These are phyloP conservation scores for Tetramorium bicarinatum DNA, from an alignment of 2,888 invertebrate genomes.

Conservation along the genomic window DNA sequence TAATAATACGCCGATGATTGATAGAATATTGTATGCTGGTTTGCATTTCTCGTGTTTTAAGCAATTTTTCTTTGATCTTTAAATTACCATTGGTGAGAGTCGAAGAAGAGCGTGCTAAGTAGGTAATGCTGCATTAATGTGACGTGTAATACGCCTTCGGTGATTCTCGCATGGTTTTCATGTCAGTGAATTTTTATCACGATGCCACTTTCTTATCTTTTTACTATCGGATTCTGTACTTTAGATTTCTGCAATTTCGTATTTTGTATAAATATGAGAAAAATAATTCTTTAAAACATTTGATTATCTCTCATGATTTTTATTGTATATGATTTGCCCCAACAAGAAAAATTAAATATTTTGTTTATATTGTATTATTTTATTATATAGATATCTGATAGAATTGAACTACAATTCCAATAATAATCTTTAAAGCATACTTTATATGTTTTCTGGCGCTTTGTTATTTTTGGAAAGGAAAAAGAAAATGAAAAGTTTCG, in stretches of 20 bases:
- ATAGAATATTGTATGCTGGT: background rate
- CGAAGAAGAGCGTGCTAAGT: conserved; percentile 29
- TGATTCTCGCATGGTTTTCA: conserved; percentile 4
- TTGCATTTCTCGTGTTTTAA: background rate
- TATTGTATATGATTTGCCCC: background rate
- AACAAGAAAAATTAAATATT: background rate
- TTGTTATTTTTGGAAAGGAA: background rate
- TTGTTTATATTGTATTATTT: background rate
- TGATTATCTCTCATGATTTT: background rate
- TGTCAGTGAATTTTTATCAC: conserved; percentile 24
- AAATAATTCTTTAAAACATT: background rate
- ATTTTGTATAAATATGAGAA: background rate
- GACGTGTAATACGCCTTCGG: conserved; percentile 22
- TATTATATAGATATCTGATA: background rate
- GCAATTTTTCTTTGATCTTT: background rate
- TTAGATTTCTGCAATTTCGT: background rate
- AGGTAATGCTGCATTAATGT: conserved; percentile 26
- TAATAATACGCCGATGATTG: background rate
- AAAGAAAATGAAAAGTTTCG: too few relatives aligned
- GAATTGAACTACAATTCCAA: background rate
- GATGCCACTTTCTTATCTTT: conserved; percentile 13
- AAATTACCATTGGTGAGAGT: conserved; percentile 34
- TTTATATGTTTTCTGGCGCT: background rate
- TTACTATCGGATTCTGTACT: background rate
- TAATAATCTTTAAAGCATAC: background rate